A percentile compares a stretch with the other conserved stretches of the same genome.
phyloP scores from a whole-genome alignment of 2,113 vertebrate species.

The Heterotilapia buettikoferi region DNA sequence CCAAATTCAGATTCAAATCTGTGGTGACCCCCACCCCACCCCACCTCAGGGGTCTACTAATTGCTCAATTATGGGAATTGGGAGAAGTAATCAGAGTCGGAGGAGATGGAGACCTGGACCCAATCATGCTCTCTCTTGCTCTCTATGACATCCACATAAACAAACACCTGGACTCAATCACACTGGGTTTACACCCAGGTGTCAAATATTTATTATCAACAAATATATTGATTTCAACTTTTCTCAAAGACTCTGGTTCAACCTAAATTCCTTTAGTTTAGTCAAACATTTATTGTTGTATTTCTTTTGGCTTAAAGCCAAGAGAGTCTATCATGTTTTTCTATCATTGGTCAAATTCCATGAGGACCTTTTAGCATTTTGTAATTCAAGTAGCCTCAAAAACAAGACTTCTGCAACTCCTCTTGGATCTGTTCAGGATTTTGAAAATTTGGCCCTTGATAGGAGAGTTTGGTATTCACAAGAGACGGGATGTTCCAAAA shows the following conservation, averaged over 20 bases:
- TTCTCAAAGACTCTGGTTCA: not conserved
- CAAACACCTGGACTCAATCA: conserved; percentile 45
- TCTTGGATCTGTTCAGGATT: not conserved
- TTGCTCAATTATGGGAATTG: conserved; percentile 63
- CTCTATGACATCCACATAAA: not conserved
- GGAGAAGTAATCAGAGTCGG: conserved; percentile 36
- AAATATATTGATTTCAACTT: not conserved
- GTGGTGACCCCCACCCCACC: conserved; percentile 2
- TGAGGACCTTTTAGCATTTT: not conserved
- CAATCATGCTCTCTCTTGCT: conserved; percentile 5
- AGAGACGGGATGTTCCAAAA: not conserved
- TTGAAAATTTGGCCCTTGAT: not conserved
- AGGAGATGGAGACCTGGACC: conserved; percentile 29
- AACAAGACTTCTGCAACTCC: not conserved
- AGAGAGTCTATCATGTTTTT: not conserved
- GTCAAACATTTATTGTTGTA: not conserved
- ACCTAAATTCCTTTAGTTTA: not conserved
- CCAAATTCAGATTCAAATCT: conserved; percentile 24
- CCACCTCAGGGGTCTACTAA: conserved; percentile 43
- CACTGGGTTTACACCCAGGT: not conserved
- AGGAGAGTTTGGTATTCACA: not conserved
- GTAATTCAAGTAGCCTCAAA: not conserved
- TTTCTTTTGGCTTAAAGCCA: not conserved
- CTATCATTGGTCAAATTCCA: not conserved
- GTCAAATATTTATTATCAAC: conserved; percentile 4